Conservation (phyloP, 2,888 invertebrate species). For the Bembecia ichneumoniformis region DNA sequence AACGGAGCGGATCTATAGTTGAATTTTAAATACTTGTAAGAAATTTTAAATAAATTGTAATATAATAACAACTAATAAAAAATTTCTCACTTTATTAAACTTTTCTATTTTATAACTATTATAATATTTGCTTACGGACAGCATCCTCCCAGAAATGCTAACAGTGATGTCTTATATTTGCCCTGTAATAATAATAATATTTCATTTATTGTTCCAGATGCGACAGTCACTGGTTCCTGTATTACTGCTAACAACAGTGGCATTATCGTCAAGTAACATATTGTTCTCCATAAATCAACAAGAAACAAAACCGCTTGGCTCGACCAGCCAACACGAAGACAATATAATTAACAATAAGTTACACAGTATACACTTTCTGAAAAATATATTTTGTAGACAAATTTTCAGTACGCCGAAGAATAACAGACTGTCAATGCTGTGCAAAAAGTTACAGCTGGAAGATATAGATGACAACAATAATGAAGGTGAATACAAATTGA, state of each 20-base stretch:
- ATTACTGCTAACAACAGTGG: slow-evolving; percentile 45
- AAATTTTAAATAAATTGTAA: too few relatives aligned
- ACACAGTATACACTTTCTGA: slow-evolving; percentile 31
- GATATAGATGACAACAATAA: slow-evolving; percentile 26
- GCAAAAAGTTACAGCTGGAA: slow-evolving; percentile 17
- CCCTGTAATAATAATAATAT: background rate
- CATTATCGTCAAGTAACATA: slow-evolving; percentile 52
- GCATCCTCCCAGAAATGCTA: too few relatives aligned
- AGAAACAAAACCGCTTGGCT: slow-evolving; percentile 26
- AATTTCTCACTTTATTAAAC: too few relatives aligned
- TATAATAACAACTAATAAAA: too few relatives aligned
- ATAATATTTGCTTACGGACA: too few relatives aligned
- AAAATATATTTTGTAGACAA: slow-evolving; percentile 38
- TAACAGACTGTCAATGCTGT: slow-evolving; percentile 12
- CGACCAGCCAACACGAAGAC: slow-evolving; percentile 42
- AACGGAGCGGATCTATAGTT: too few relatives aligned
- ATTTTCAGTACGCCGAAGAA: slow-evolving; percentile 17
- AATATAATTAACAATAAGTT: slow-evolving; percentile 48
- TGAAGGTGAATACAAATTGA: slow-evolving; percentile 19
- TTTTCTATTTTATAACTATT: too few relatives aligned
- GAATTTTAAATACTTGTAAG: too few relatives aligned
- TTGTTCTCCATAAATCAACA: slow-evolving; percentile 28
- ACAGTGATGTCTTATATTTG: too few relatives aligned
- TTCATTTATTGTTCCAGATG: slow-evolving; percentile 44
- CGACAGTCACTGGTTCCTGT: slow-evolving; percentile 39